Percentiles rank a stretch among this genome's conserved stretches.
Conservation (phyloP, 92 coral and sea anemone species). For the Phymanthus crucifer region DNA sequence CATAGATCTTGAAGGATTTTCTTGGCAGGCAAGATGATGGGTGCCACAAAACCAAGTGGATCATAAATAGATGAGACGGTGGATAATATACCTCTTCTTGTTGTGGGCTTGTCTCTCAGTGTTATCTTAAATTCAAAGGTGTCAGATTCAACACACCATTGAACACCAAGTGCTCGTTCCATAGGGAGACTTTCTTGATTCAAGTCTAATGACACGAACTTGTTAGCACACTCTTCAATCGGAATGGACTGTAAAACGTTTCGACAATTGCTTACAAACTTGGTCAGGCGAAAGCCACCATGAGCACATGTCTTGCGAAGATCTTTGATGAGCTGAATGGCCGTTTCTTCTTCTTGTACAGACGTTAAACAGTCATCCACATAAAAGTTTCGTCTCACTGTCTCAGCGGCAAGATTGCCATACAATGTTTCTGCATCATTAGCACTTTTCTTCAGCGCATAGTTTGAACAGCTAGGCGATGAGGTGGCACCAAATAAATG, state of each 20-base stretch:
- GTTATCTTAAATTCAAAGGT: conserved; percentile 41
- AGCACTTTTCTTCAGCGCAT: conserved; percentile 9
- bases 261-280: conserved; percentile 24
- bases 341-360: too few relatives aligned
- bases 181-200: conserved; percentile 36
- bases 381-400: background rate
- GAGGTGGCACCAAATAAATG: conserved; percentile 23
- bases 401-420: conserved; percentile 5
- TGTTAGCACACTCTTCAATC: background rate
- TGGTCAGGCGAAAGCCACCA: too few relatives aligned
- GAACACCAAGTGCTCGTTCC: conserved; percentile 60
- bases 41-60: conserved; percentile 58
- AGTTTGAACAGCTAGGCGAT: conserved; percentile 2
- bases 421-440: background rate
- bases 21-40: conserved; percentile 56
- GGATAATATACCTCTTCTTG: conserved; percentile 67
- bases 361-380: too few relatives aligned
- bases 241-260: conserved; percentile 15
- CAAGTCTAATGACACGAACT: conserved; percentile 11
- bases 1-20: conserved; percentile 57
- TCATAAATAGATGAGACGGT: conserved; percentile 58
- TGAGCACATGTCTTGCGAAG: too few relatives aligned
- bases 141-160: conserved; percentile 65
- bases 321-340: too few relatives aligned
- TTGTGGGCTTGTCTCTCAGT: conserved; percentile 47